Base-by-base conservation (phyloP, 2,888 invertebrate genomes). In the Campoletis raptor region DNA sequence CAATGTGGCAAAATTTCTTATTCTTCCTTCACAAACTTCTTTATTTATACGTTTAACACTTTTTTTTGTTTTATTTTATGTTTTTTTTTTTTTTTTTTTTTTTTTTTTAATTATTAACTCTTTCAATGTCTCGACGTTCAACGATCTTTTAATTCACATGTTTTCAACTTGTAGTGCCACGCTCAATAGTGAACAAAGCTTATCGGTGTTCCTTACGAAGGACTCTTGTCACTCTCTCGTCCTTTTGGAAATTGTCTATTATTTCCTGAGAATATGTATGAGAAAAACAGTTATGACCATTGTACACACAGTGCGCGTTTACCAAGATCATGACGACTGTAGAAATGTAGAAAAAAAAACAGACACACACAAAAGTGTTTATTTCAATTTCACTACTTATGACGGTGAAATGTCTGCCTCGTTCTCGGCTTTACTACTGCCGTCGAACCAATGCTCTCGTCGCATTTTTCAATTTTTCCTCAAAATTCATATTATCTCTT, bases 321-420 rank as follows among this genome's bases (percentile, higher is more conserved):
- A 89, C 88, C 89, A 88, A 87, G 84, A 52, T 81, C 61, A 80
- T 81, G 88, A 82, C 89, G 89, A 87, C 86, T 76, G 57, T 85
- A 86, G 81, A 86, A 80, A 81, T 78, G 67, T 81, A 81, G 81
- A 78, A 76, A 76, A 37, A 67, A 37, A 77, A 57, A 30, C 7
- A 36, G 57, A 30, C 15, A 21, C n/a, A n/a, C n/a, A n/a, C n/a
- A n/a, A n/a, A n/a, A n/a, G n/a, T n/a, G n/a, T n/a, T n/a, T n/a
- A n/a, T n/a, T n/a, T n/a, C n/a, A n/a, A 66, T 81, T 81, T 83
- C 77, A 77, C 57, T 21, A 36, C 36, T 15, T 67, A 73, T 36
- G 57, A 76, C 79, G 45, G 83, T 79, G 79, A 67, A 81, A 85
- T 66, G 72, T 78, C 73, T 86, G 80, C 61, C 67, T 42, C 18